A percentile compares a stretch with the other conserved stretches of the same genome.
phyloP scores from a whole-genome alignment of 1,140 invertebrate genomes.

The Asobara japonica region DNA sequence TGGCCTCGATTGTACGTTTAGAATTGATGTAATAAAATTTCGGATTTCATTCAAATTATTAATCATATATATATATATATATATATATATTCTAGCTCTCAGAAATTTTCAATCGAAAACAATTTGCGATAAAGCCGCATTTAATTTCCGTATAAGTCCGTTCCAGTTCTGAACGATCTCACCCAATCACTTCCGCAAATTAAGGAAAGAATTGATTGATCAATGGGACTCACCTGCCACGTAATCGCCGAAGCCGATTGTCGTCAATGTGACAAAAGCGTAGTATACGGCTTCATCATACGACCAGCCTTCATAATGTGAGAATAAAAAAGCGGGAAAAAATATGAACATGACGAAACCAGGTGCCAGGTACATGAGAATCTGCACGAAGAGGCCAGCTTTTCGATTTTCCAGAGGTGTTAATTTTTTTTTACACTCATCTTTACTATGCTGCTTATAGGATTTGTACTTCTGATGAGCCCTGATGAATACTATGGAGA shows the following conservation, averaged over 20 bases:
- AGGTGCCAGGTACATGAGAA: conserved; percentile 82
- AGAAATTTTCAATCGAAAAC: background rate
- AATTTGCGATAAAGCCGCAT: no score
- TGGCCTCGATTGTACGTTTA: no score
- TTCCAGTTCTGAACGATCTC: no score
- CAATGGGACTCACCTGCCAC: conserved; percentile 79
- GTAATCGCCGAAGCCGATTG: conserved; percentile 94
- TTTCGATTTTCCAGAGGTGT: conserved; percentile 70
- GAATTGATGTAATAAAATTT: no score
- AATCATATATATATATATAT: no score
- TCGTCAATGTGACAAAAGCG: conserved; percentile 90
- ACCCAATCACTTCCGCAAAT: background rate
- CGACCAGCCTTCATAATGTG: conserved; percentile 87
- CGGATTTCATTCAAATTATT: no score
- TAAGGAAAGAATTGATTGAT: conserved; percentile 6
- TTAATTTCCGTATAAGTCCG: no score
- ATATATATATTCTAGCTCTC: no score
- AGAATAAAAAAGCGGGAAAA: conserved; percentile 89
- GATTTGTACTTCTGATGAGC: conserved; percentile 82
- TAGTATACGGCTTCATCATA: conserved; percentile 93
- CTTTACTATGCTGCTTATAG: conserved; percentile 71
- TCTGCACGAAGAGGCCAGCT: conserved; percentile 78
- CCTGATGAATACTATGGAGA: conserved; percentile 79
- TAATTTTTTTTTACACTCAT: conserved; percentile 51
- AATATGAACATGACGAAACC: conserved; percentile 92